These are phyloP conservation scores for Cydia strobilella DNA, from an alignment of 1,140 invertebrate genomes.

Conservation along the genomic window DNA sequence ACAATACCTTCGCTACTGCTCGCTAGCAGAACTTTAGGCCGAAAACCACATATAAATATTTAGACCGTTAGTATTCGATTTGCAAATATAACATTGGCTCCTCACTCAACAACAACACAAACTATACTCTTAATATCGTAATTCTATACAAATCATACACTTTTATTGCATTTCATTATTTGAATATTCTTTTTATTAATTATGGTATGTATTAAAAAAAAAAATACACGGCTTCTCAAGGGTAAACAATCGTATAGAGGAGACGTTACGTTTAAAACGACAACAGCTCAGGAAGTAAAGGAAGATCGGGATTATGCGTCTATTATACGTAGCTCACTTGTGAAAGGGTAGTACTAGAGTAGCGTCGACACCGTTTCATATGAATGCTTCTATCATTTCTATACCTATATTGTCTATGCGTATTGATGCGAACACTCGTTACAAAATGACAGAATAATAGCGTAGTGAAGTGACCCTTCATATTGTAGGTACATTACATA, in stretches of 20 bases:
- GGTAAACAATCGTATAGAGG: not conserved
- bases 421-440: not conserved
- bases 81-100: not conserved
- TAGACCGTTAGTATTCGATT: slow-evolving; percentile 19
- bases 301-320: slow-evolving; percentile 53
- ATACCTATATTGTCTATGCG: not conserved
- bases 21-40: not conserved
- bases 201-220: too few species aligned
- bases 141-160: too few species aligned
- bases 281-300: slow-evolving; percentile 39
- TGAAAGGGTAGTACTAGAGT: slow-evolving; percentile 39
- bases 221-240: not conserved
- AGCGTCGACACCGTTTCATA: slow-evolving; percentile 21
- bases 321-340: slow-evolving; percentile 66
- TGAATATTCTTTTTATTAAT: too few species aligned
- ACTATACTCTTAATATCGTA: not conserved
- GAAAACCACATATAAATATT: slow-evolving; percentile 19
- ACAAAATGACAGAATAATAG: not conserved
- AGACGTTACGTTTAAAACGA: slow-evolving; percentile 31
- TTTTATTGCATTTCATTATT: too few species aligned
- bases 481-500: not conserved
- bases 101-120: not conserved
- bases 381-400: not conserved
- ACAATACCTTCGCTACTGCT: too few species aligned
- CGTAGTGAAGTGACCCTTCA: not conserved